These are phyloP conservation scores for Allobates femoralis DNA, from an alignment of 2,797 vertebrate species.

Conservation along the genomic window DNA sequence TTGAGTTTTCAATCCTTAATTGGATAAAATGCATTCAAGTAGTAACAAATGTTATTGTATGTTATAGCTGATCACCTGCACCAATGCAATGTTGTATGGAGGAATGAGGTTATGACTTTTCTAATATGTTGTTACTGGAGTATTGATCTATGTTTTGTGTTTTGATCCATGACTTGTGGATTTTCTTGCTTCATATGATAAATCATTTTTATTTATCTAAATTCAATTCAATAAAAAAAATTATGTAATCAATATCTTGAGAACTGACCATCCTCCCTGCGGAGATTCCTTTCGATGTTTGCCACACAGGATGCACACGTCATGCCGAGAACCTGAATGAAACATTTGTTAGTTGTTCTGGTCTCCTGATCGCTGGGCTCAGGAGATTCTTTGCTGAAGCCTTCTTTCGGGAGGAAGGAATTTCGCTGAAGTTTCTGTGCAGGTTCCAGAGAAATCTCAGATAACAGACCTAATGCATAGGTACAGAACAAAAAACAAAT, in stretches of 20 bases:
- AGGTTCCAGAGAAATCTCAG: slow-evolving; percentile 64
- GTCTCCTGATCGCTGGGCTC: slow-evolving; percentile 62
- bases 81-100: too few relatives aligned
- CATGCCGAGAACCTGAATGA: slow-evolving; percentile 94
- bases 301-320: slow-evolving; percentile 96
- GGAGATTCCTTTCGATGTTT: slow-evolving; percentile 96
- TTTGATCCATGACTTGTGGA: too few relatives aligned
- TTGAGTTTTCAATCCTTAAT: too few relatives aligned
- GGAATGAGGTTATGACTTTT: too few relatives aligned
- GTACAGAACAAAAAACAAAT: slow-evolving; percentile 36
- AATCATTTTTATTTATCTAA: too few relatives aligned
- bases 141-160: too few relatives aligned
- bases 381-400: slow-evolving; percentile 59
- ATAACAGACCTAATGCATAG: slow-evolving; percentile 76
- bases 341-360: slow-evolving; percentile 85
- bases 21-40: too few relatives aligned
- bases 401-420: slow-evolving; percentile 63
- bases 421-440: slow-evolving; percentile 59
- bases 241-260: not conserved
- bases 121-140: too few relatives aligned
- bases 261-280: slow-evolving; percentile 87
- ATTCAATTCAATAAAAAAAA: too few relatives aligned
- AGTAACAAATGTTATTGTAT: too few relatives aligned
- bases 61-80: too few relatives aligned
- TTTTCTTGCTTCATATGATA: too few relatives aligned